Percentiles rank a stretch among this genome's conserved stretches.
These are phyloP conservation scores for Paraescarpia echinospica DNA, from an alignment of 1,140 invertebrate species.

Conservation along the genomic window DNA sequence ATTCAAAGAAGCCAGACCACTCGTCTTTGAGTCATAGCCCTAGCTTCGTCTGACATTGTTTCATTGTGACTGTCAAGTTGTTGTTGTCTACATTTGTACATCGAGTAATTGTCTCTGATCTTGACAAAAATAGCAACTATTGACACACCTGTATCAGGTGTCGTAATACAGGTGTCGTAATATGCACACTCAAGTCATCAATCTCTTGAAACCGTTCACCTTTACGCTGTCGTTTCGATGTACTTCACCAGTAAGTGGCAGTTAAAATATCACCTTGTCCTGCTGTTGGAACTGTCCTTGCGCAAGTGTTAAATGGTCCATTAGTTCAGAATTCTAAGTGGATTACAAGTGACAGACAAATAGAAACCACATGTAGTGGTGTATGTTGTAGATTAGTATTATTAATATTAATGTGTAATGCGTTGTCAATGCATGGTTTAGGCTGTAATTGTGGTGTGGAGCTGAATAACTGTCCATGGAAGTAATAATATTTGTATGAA, in stretches of 20 bases:
- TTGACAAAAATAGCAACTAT: background rate
- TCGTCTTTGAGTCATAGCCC: too few relatives aligned
- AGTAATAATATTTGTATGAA: too few relatives aligned
- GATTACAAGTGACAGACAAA: background rate
- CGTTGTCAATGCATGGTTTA: too few relatives aligned
- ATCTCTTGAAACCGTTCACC: background rate
- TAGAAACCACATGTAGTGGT: background rate
- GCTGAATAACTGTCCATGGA: too few relatives aligned
- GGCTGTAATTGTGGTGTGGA: too few relatives aligned
- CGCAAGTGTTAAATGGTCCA: background rate
- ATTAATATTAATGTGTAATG: too few relatives aligned
- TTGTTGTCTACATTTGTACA: background rate
- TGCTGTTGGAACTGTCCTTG: background rate
- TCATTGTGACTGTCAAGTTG: background rate
- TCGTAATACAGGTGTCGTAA: background rate
- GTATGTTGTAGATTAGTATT: background rate
- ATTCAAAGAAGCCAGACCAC: too few relatives aligned
- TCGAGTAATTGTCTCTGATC: background rate
- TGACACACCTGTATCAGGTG: background rate
- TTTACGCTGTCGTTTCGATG: background rate
- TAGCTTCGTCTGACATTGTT: too few relatives aligned
- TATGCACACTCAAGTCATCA: background rate
- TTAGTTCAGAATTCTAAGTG: background rate
- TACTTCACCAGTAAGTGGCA: background rate
- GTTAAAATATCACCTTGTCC: background rate